Evolutionary conservation across 2,113 vertebrate genomes (phyloP), one percentile per base, ranked within the genome.

Genomic region (Coracopsis vasa): DNA sequence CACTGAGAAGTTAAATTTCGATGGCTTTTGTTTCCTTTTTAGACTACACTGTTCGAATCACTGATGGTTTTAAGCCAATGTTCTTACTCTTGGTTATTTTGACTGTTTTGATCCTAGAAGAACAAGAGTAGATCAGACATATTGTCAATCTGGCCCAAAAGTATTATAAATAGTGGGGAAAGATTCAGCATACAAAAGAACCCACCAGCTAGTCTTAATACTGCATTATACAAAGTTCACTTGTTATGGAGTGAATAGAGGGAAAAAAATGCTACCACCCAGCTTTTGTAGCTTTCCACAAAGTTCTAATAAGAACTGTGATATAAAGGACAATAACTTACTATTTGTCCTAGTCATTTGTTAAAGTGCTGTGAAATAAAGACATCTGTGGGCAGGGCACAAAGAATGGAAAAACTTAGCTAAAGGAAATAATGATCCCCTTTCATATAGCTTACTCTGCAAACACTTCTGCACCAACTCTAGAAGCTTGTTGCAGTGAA

Each of bases 401-500:
- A 90, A 94, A 93, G 80, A 85, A 92, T 67, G 93, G 96, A 95
- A 98, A 97, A 97, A 95, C 79, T 94, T 67, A 78, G 93, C 71
- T 94, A 86, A 93, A 92, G 81, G 86, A 95, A 97, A 98, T 95
- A 98, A 98, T 94, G 86, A 95, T 42, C 80, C 95, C 71, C 95
- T 97, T 98, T 98, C 97, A 98, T 86, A 92, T 33, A 90, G 77
- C 77, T 80, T 69, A 69, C 45, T 94, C 66, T 27, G 67, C 54
- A 90, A 94, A 87, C 39, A 56, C 77, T 95, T 95, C 91, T 90
- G 42, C 84, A 92, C 90, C 80, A 96, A 94, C 80, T 79, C 73
- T 18, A 85, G 79, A 93, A 93, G 92, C 94, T 81, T 80, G 84
- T 58, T 88, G 93, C 19, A 42, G 96, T 81, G 75, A 94, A 85